phyloP scores from a whole-genome alignment of 2,888 invertebrate genomes.

The Steinernema carpocapsae region DNA sequence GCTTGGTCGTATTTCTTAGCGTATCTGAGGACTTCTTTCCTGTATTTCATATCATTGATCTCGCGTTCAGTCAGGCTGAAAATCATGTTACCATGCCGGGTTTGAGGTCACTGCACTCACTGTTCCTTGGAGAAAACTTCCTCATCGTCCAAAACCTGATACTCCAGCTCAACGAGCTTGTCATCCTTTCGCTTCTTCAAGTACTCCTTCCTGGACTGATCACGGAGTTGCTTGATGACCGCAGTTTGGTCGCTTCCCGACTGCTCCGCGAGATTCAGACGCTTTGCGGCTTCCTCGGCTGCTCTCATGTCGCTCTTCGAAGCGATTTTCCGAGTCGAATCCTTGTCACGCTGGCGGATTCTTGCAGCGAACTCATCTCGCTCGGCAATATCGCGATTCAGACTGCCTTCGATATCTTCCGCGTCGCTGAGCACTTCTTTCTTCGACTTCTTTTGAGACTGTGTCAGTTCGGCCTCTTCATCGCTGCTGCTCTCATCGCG shows the following conservation, averaged over 20 bases:
- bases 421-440: slow-evolving; percentile 43
- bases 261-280: slow-evolving; percentile 48
- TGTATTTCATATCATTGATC: slow-evolving; percentile 83
- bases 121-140: slow-evolving; percentile 86
- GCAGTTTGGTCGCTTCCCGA: slow-evolving; percentile 77
- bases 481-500: slow-evolving; percentile 12
- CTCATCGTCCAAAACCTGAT: slow-evolving; percentile 92
- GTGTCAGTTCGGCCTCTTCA: background rate
- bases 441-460: background rate
- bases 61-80: slow-evolving; percentile 84
- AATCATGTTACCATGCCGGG: slow-evolving; percentile 42
- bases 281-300: slow-evolving; percentile 82
- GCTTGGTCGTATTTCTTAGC: slow-evolving; percentile 96
- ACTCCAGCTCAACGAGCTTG: slow-evolving; percentile 91
- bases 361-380: slow-evolving; percentile 91
- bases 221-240: slow-evolving; percentile 83
- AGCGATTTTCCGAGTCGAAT: slow-evolving; percentile 81
- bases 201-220: slow-evolving; percentile 90
- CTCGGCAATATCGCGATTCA: slow-evolving; percentile 72
- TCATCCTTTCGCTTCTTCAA: slow-evolving; percentile 93
- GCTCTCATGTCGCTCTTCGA: slow-evolving; percentile 71
- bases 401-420: slow-evolving; percentile 53
- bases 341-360: slow-evolving; percentile 86
- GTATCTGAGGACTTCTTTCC: slow-evolving; percentile 84
- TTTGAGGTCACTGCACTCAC: slow-evolving; percentile 73